These are phyloP conservation scores for Eudorcas thomsonii DNA, from an alignment of 2,113 vertebrate genomes.

Conservation along the genomic window DNA sequence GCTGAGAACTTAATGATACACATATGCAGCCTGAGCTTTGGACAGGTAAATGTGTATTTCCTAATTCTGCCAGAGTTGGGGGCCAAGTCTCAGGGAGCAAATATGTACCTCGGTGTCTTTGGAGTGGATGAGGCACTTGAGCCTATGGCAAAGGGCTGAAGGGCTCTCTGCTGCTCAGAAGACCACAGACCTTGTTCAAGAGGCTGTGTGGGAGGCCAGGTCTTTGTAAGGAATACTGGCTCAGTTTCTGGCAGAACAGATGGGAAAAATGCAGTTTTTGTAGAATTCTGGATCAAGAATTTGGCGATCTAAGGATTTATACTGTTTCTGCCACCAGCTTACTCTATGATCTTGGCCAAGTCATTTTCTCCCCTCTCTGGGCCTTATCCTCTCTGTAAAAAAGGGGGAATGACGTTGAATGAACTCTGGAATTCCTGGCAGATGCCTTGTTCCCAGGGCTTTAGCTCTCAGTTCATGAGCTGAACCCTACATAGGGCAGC, in stretches of 20 bases:
- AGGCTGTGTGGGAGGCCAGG: not conserved
- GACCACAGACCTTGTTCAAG: not conserved
- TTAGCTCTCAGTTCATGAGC: not conserved
- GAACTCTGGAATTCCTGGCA: not conserved
- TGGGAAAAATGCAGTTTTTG: not conserved
- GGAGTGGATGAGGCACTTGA: not conserved
- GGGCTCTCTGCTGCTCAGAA: not conserved
- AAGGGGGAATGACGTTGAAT: not conserved
- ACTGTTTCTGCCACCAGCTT: not conserved
- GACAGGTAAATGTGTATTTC: not conserved
- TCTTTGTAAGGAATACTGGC: slow-evolving; percentile 15
- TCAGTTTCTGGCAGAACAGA: not conserved
- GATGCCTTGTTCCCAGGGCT: not conserved
- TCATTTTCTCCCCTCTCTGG: not conserved
- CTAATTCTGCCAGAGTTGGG: not conserved
- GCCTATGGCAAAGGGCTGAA: not conserved
- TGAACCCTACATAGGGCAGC: not conserved
- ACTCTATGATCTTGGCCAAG: not conserved
- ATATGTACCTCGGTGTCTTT: not conserved
- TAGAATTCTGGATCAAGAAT: not conserved
- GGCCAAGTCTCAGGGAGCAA: slow-evolving; percentile 12
- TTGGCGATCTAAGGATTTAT: not conserved
- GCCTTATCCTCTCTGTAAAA: not conserved
- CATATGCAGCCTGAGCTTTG: not conserved
- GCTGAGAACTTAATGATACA: not conserved